Evolutionary conservation across 2,797 vertebrate genomes (phyloP), one percentile per base, ranked within the genome.

Genomic region (Parauchenoglanis punctatus): DNA sequence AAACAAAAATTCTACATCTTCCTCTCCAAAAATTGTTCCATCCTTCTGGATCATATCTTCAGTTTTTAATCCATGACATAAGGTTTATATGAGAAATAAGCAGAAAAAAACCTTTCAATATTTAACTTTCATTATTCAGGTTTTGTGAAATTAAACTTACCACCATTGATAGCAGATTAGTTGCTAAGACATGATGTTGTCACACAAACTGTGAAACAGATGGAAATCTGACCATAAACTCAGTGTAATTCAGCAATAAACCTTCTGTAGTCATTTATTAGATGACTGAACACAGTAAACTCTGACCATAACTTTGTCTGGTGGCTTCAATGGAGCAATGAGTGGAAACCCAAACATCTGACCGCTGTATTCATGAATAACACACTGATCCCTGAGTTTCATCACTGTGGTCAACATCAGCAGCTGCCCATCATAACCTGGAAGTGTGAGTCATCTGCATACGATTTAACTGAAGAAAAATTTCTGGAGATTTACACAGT

Each of bases 361-460:
- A 56, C 7, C 28, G 0, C 76, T 78, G 44, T 6, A 13, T 49
- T 52, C 49, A 31, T 7, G 28, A 28, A 31, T 28, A 20, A 18
- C 17, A 58, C 2, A 4, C 28, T 18, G 13, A 28, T 31, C n/a
- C 1, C 15, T 54, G 17, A 12, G 76, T 58, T 35, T 58, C 76
- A 35, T 78, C 52, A 78, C 17, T 7, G 3, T 0, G 54, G 4
- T 13, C 54, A 31, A 10, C 10, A 61, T 40, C 35, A 25, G 25
- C 58, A 81, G 7, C 56, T 81, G 40, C 56, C 35, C n/a, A 28
- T 35, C 20, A 81, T 25, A 23, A 25, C 4, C 35, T 25, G 35
- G 28, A 80, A 35, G 52, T 78, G 52, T 80, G 73, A 46, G 31
- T 35, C 52, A 35, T 80, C 52, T 80, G 76, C 54, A 58, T 80